Percentiles rank a stretch among this genome's conserved stretches.
Conservation (phyloP, 2,113 vertebrate genomes). For the Hemiprocne comata region DNA sequence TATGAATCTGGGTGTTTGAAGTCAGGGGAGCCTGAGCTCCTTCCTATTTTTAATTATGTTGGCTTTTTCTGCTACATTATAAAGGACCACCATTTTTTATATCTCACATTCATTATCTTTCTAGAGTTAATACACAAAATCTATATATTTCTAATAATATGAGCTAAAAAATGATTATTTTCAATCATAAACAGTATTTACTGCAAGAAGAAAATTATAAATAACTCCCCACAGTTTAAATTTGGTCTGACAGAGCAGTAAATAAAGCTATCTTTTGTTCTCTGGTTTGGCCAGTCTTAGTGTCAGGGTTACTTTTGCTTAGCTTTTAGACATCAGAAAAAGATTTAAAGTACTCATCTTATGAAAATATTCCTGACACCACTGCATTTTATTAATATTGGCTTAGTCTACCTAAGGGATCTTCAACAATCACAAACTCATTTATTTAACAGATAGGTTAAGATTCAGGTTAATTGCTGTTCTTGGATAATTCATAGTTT, state of each 20-base stretch:
- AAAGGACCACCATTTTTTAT: background rate
- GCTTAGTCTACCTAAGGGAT: background rate
- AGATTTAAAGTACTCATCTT: background rate
- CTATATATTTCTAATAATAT: background rate
- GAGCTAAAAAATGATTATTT: conserved; percentile 10
- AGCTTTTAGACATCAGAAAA: background rate
- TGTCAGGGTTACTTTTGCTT: background rate
- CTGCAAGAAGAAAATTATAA: background rate
- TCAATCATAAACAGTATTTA: background rate
- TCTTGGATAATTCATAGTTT: background rate
- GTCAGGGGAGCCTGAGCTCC: background rate
- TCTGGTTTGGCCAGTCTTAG: background rate
- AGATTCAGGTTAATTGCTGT: background rate
- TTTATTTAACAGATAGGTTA: background rate
- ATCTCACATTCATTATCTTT: background rate
- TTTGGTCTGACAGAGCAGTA: background rate
- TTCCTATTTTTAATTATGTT: background rate
- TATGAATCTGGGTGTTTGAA: background rate
- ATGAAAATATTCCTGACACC: background rate
- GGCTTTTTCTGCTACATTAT: background rate
- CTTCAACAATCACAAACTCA: background rate
- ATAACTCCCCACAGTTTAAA: background rate
- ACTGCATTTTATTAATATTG: background rate
- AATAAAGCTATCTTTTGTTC: background rate
- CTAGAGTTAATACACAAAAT: background rate